Evolutionary conservation across 1,140 invertebrate genomes (phyloP).

Genomic region (Drosophila erecta): DNA sequence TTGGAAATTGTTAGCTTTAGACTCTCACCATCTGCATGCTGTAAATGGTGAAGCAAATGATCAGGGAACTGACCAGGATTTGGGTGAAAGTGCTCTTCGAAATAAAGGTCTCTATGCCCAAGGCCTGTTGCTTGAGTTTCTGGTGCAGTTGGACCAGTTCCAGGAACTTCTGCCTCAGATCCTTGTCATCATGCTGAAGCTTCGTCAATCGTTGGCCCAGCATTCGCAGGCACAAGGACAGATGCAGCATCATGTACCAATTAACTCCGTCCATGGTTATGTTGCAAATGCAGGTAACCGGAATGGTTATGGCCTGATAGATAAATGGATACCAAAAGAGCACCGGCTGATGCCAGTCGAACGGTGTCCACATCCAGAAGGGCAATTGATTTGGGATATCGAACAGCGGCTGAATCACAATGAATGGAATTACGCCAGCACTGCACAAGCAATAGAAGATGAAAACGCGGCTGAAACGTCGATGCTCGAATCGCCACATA

Average conservation of each 20-base stretch:
- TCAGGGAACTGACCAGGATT: constrained; percentile 62
- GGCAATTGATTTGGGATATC: constrained; percentile 45
- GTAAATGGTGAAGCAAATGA: constrained; percentile 63
- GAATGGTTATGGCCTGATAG: constrained; percentile 40
- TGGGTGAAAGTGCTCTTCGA: constrained; percentile 57
- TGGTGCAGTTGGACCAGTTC: constrained; percentile 36
- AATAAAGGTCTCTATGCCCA: constrained; percentile 39
- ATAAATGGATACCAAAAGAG: constrained; percentile 53
- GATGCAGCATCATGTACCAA: constrained; percentile 65
- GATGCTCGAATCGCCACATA: constrained; percentile 47
- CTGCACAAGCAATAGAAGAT: constrained; percentile 37
- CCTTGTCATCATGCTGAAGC: not conserved
- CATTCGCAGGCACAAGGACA: constrained; percentile 53
- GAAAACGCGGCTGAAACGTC: constrained; percentile 17
- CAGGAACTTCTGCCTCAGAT: constrained; percentile 22
- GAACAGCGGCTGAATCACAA: constrained; percentile 35
- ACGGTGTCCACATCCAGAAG: constrained; percentile 59
- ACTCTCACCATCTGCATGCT: constrained; percentile 56
- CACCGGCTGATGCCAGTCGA: constrained; percentile 44
- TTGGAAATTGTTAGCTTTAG: not conserved
- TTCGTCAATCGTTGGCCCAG: constrained; percentile 49
- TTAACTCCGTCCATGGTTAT: constrained; percentile 45
- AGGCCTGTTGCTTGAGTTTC: constrained; percentile 26
- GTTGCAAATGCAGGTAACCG: constrained; percentile 42
- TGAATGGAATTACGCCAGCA: constrained; percentile 23